These are phyloP conservation scores for Apteryx owenii DNA, from an alignment of 2,113 vertebrate species.

Conservation along the genomic window DNA sequence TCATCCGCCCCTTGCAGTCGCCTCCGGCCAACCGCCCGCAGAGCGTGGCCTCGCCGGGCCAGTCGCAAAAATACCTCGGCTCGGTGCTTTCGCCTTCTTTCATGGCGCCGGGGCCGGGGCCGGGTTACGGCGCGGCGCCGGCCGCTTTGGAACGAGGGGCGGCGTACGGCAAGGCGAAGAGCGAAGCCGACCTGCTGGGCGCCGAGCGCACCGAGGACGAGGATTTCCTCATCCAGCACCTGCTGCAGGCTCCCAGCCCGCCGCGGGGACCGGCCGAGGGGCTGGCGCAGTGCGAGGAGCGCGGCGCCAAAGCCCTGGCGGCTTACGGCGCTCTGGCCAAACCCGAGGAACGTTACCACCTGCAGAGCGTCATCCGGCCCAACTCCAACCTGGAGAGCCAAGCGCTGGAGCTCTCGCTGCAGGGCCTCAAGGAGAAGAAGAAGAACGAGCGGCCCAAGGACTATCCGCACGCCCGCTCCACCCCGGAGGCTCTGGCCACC, in stretches of 20 bases:
- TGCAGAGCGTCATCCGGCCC: slow-evolving; percentile 93
- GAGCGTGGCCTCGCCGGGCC: slow-evolving; percentile 84
- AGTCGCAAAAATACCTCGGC: slow-evolving; percentile 88
- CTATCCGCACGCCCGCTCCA: slow-evolving; percentile 64
- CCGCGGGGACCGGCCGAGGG: slow-evolving; percentile 65
- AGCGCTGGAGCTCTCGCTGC: slow-evolving; percentile 86
- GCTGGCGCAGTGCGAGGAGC: slow-evolving; percentile 69
- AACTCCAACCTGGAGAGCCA: slow-evolving; percentile 90
- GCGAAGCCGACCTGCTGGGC: slow-evolving; percentile 64
- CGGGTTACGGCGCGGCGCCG: slow-evolving; percentile 34
- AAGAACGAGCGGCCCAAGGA: slow-evolving; percentile 78
- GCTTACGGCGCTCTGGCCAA: slow-evolving; percentile 81
- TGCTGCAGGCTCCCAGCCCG: slow-evolving; percentile 83
- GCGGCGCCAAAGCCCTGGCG: slow-evolving; percentile 75
- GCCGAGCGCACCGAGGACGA: slow-evolving; percentile 86
- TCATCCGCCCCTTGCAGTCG: slow-evolving; percentile 90
- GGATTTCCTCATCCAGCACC: slow-evolving; percentile 93
- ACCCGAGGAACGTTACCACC: slow-evolving; percentile 87
- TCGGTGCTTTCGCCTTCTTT: slow-evolving; percentile 90
- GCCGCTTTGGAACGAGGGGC: slow-evolving; percentile 30
- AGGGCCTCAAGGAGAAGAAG: slow-evolving; percentile 76
- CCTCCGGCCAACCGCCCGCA: slow-evolving; percentile 85
- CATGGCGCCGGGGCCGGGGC: slow-evolving; percentile 81
- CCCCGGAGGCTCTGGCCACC: slow-evolving; percentile 82
- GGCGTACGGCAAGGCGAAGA: slow-evolving; percentile 52